A percentile compares a stretch with the other conserved stretches of the same genome.
These are phyloP conservation scores for Gallinago jamesoni DNA, from an alignment of 2,113 vertebrate genomes.

Conservation along the genomic window DNA sequence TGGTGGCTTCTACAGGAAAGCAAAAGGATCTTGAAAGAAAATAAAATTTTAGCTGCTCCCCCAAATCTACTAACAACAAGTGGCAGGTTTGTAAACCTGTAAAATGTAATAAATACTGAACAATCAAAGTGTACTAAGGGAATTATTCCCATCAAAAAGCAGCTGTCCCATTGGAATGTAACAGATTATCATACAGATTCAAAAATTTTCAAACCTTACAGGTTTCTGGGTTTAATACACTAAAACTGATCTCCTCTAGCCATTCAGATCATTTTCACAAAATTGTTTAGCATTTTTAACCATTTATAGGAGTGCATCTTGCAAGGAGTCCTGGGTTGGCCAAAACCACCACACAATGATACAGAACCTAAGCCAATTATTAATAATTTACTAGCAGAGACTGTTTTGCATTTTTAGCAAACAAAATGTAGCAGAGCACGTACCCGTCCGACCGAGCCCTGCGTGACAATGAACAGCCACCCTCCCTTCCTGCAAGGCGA, in stretches of 20 bases:
- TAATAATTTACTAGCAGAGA: not conserved
- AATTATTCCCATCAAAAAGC: not conserved
- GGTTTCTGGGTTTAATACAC: not conserved
- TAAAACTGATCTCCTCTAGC: not conserved
- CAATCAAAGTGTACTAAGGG: not conserved
- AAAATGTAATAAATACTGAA: not conserved
- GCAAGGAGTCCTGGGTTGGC: not conserved
- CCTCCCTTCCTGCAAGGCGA: conserved; percentile 94
- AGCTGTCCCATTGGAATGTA: not conserved
- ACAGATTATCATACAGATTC: not conserved
- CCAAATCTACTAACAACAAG: not conserved
- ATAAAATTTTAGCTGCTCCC: not conserved
- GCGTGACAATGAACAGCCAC: conserved; percentile 95
- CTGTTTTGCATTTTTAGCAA: not conserved
- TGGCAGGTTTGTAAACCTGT: not conserved
- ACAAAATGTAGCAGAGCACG: not conserved
- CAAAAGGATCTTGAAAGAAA: not conserved
- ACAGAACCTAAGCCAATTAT: not conserved
- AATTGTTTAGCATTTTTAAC: not conserved
- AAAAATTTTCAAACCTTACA: not conserved
- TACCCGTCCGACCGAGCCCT: conserved; percentile 96
- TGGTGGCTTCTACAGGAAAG: not conserved
- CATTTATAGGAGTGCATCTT: not conserved
- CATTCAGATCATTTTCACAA: not conserved
- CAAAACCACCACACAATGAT: no score